Percentiles rank a stretch among this genome's conserved stretches.
Evolutionary conservation across 2,113 vertebrate species (phyloP).

Genomic region (Neotragus moschatus): DNA sequence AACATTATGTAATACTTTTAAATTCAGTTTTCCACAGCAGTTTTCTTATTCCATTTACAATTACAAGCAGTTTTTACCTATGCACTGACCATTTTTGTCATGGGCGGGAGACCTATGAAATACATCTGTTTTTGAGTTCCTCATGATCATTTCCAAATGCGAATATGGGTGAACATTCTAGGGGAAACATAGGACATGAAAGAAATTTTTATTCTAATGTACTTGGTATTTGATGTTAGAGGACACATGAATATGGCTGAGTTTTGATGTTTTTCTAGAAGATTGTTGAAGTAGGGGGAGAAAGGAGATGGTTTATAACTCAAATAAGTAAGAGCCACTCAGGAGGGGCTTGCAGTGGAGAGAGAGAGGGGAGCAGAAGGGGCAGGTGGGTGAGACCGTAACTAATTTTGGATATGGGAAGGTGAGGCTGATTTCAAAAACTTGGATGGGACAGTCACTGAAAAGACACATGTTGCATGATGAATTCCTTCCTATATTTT

Average conservation of each 20-base stretch:
- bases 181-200: neutral
- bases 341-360: too few species aligned
- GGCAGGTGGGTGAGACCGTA: neutral
- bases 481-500: neutral
- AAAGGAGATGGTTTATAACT: neutral
- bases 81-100: neutral
- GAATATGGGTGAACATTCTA: neutral
- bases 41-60: neutral
- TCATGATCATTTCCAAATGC: neutral
- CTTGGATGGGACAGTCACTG: neutral
- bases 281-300: neutral
- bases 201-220: neutral
- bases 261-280: neutral
- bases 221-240: neutral
- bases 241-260: neutral
- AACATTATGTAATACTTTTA: neutral
- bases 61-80: neutral
- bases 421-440: neutral
- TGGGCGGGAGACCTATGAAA: neutral
- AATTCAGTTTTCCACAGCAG: neutral
- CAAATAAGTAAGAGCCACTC: neutral
- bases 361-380: accelerated
- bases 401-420: neutral
- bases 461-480: neutral
- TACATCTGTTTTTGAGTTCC: neutral